Evolutionary conservation across 2,888 invertebrate genomes (phyloP), one percentile per base, ranked within the genome.

Genomic region (Neoascia interrupta): DNA sequence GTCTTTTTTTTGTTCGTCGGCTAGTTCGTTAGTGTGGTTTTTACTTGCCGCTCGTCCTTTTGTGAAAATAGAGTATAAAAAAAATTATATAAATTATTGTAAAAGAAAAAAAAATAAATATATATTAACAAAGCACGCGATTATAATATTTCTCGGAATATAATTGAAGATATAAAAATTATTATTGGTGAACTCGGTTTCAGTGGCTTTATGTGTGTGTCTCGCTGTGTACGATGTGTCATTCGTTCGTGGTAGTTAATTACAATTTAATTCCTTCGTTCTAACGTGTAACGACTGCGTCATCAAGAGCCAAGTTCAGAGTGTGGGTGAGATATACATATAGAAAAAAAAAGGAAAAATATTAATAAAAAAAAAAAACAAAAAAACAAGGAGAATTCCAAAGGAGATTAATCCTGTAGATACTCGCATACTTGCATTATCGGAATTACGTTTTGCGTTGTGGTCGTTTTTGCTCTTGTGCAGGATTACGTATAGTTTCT

Each of bases 71-170:
- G 45, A 31, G n/a, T n/a, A n/a, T n/a, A n/a, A n/a, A n/a, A n/a
- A n/a, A n/a, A n/a, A n/a, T n/a, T n/a, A n/a, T n/a, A n/a, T n/a
- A n/a, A n/a, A n/a, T n/a, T n/a, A n/a, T n/a, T n/a, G n/a, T n/a
- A n/a, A n/a, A 26, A 45, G n/a, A 1, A 26, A 63, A 15, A 36
- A 26, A 45, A 39, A 68, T 60, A 26, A 15, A 47, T 43, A 56
- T 49, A 56, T 63, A 31, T 54, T 37, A 69, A 56, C 37, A 56
- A 21, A 69, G 43, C 75, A 75, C 63, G 75, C 70, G 63, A 66
- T 61, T 61, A 43, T 68, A 37, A 37, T 73, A 51, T 66, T 23
- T 51, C 51, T 66, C 21, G 51, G 4, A 70, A 49, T 47, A 51
- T 66, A 53, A 58, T 51, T 66, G 45, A 56, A 19, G 43, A 60